phyloP scores from a whole-genome alignment of 1,140 invertebrate species.

The Cataglyphis hispanica region DNA sequence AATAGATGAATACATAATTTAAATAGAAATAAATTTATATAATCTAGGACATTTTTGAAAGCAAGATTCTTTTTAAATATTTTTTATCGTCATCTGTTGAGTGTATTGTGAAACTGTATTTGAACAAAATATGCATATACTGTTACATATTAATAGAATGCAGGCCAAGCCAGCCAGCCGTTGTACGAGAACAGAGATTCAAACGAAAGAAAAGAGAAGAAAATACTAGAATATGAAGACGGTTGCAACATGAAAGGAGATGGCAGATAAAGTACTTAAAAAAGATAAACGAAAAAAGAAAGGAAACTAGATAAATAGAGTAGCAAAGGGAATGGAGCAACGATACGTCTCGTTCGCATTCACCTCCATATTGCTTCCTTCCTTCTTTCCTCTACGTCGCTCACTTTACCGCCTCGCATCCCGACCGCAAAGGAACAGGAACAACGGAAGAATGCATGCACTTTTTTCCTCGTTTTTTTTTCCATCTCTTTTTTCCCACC shows the following conservation, averaged over 20 bases:
- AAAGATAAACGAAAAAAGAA: background rate
- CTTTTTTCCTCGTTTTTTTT: slow-evolving; percentile 21
- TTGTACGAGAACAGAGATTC: background rate
- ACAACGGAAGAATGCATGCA: slow-evolving; percentile 36
- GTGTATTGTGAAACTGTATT: background rate
- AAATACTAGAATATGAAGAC: slow-evolving; percentile 5
- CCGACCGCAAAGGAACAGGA: slow-evolving; percentile 33
- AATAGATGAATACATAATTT: background rate
- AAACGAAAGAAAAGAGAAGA: background rate
- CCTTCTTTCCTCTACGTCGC: background rate
- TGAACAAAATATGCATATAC: background rate
- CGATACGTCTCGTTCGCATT: slow-evolving; percentile 36
- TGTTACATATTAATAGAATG: background rate
- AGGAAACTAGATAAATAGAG: slow-evolving; percentile 6
- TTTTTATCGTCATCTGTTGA: background rate
- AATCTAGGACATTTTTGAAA: background rate
- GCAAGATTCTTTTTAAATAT: background rate
- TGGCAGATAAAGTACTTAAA: background rate
- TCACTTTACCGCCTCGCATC: background rate
- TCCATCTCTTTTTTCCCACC: slow-evolving; percentile 23
- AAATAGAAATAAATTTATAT: background rate
- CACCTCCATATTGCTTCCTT: slow-evolving; percentile 20
- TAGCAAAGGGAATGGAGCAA: slow-evolving; percentile 13
- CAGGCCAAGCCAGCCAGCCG: background rate
- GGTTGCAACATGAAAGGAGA: background rate